Evolutionary conservation across 2,888 invertebrate species (phyloP).

Genomic region (Scotopteryx bipunctaria): DNA sequence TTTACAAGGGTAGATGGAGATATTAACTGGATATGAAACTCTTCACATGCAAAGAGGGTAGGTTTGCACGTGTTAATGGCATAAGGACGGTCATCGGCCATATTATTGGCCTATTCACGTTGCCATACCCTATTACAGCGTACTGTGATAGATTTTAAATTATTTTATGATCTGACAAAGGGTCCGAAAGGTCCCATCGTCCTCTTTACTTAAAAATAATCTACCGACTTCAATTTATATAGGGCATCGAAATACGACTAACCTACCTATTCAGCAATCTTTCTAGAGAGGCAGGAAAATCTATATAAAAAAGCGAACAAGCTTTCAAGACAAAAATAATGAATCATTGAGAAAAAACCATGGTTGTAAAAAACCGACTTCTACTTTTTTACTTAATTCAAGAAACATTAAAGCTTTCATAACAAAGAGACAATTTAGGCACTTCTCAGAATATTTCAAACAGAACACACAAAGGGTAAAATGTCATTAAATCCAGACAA

Average conservation of each 20-base stretch:
- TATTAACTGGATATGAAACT: constrained; percentile 46
- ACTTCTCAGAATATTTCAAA: constrained; percentile 4
- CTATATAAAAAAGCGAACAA: no score
- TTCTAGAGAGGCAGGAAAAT: no score
- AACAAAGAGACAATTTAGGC: no score
- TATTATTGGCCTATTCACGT: background rate
- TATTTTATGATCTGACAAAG: background rate
- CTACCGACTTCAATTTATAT: no score
- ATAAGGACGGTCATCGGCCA: background rate
- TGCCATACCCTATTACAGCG: background rate
- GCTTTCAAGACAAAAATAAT: no score
- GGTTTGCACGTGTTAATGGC: constrained; percentile 27
- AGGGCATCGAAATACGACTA: no score
- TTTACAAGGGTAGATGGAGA: constrained; percentile 41
- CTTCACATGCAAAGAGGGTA: constrained; percentile 32
- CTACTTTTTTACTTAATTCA: no score
- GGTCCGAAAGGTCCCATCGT: background rate
- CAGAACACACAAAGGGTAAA: constrained; percentile 7
- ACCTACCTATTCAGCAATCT: no score
- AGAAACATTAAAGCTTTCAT: no score
- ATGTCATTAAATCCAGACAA: constrained; percentile 26
- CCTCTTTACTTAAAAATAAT: no score
- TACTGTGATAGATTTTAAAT: background rate
- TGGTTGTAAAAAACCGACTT: no score
- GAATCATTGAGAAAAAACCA: no score